A percentile compares a stretch with the other conserved stretches of the same genome.
Evolutionary conservation across 2,888 invertebrate species (phyloP).

Genomic region (Nineta flava): DNA sequence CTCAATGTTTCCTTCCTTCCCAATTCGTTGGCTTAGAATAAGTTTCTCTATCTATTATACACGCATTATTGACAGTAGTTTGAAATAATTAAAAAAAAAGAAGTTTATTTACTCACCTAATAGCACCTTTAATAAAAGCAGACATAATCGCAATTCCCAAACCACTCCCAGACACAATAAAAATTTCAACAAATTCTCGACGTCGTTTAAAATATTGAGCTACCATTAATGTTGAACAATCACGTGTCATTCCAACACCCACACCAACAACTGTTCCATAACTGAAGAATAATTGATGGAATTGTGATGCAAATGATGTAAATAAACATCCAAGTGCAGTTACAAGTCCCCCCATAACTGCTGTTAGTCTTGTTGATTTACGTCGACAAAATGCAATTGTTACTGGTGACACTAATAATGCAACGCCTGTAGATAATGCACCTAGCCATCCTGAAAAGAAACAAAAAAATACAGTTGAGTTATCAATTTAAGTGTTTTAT

Average conservation of each 20-base stretch:
- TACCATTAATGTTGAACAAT: slow-evolving; percentile 77
- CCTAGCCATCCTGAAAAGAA: slow-evolving; percentile 67
- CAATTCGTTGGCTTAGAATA: too few relatives aligned
- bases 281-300: slow-evolving; percentile 80
- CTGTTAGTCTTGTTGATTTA: slow-evolving; percentile 75
- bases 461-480: too few relatives aligned
- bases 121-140: slow-evolving; percentile 59
- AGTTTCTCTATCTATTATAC: too few relatives aligned
- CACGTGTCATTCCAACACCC: slow-evolving; percentile 71
- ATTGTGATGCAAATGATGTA: slow-evolving; percentile 77
- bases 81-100: too few relatives aligned
- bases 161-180: slow-evolving; percentile 74
- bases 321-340: slow-evolving; percentile 77
- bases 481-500: too few relatives aligned
- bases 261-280: slow-evolving; percentile 62
- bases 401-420: slow-evolving; percentile 66
- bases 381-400: slow-evolving; percentile 72
- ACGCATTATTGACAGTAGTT: too few relatives aligned
- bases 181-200: slow-evolving; percentile 74
- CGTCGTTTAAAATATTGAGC: slow-evolving; percentile 78
- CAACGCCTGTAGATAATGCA: slow-evolving; percentile 60
- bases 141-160: slow-evolving; percentile 74
- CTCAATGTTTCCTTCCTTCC: too few relatives aligned
- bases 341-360: slow-evolving; percentile 73
- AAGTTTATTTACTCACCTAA: slow-evolving; percentile 54